These are phyloP conservation scores for Pristionchus arcanus DNA, from an alignment of 2,888 invertebrate genomes.

Conservation along the genomic window DNA sequence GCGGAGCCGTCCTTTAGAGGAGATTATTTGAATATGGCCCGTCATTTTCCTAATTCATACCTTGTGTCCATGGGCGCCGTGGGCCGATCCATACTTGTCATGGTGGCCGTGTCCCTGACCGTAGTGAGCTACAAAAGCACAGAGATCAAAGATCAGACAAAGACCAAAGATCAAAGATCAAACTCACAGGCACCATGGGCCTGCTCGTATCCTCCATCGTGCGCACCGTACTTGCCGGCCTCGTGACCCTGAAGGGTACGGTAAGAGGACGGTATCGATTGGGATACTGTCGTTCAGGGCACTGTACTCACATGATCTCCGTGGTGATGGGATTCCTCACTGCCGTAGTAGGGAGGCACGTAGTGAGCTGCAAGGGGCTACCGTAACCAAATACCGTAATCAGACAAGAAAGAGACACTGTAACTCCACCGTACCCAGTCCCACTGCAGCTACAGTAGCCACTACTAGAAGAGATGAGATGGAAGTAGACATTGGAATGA, in stretches of 20 bases:
- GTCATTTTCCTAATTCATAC: background rate
- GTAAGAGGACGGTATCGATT: background rate
- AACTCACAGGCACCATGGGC: conserved; percentile 21
- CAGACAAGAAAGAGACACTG: background rate
- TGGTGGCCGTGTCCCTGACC: conserved; percentile 49
- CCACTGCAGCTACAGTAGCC: conserved; percentile 30
- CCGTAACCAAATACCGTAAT: background rate
- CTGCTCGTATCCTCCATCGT: conserved; percentile 47
- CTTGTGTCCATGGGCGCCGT: conserved; percentile 53
- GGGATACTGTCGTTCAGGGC: background rate
- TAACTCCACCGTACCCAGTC: conserved; percentile 39
- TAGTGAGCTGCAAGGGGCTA: conserved; percentile 45
- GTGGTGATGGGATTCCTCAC: conserved; percentile 13
- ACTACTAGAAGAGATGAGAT: background rate
- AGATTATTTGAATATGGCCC: background rate
- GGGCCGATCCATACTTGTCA: conserved; percentile 52
- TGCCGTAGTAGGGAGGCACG: conserved; percentile 56
- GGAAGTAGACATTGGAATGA: conserved; percentile 47
- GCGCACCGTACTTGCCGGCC: conserved; percentile 44
- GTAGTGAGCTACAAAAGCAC: conserved; percentile 36
- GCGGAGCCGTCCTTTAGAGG: conserved; percentile 34
- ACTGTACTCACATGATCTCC: conserved; percentile 51
- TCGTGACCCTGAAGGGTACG: conserved; percentile 50
- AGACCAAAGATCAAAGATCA: conserved; percentile 12
- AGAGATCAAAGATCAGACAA: conserved; percentile 13